Conservation (phyloP, 2,888 invertebrate genomes). For the Holacanthella duospinosa region DNA sequence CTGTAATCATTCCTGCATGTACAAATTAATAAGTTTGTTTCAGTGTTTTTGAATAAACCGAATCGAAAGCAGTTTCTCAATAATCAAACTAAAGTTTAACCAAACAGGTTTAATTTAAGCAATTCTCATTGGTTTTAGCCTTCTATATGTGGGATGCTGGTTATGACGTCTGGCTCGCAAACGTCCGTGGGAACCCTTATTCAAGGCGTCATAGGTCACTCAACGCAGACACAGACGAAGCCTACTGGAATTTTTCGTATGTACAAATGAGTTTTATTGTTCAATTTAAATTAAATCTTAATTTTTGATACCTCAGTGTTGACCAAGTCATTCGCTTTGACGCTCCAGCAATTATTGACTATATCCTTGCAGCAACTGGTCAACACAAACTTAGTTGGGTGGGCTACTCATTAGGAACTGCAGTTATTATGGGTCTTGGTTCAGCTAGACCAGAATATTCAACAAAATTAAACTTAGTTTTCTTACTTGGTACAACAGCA, state of each 20-base stretch:
- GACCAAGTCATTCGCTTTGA: not conserved
- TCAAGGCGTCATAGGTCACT: not conserved
- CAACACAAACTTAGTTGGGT: not conserved
- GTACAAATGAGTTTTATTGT: no score
- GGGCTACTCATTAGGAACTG: slow-evolving; percentile 8
- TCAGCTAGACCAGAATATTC: slow-evolving; percentile 1
- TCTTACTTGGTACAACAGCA: slow-evolving; percentile 3
- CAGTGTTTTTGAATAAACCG: no score
- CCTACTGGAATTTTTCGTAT: not conserved
- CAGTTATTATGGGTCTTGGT: not conserved
- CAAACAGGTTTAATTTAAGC: no score
- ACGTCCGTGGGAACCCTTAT: slow-evolving; percentile 5
- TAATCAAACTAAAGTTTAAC: no score
- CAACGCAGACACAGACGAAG: not conserved
- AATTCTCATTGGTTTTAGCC: not conserved
- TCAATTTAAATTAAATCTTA: not conserved
- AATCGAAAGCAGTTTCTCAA: no score
- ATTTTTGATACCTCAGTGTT: not conserved
- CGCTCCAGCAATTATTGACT: slow-evolving; percentile 1
- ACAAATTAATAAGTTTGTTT: no score
- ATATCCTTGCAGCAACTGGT: slow-evolving; percentile 3
- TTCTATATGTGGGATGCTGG: slow-evolving; percentile 6
- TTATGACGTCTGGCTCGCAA: slow-evolving; percentile 9
- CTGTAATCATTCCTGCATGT: no score
- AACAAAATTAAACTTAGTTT: not conserved